Conservation (phyloP, 1,140 invertebrate genomes). For the Drosophila nannoptera region DNA sequence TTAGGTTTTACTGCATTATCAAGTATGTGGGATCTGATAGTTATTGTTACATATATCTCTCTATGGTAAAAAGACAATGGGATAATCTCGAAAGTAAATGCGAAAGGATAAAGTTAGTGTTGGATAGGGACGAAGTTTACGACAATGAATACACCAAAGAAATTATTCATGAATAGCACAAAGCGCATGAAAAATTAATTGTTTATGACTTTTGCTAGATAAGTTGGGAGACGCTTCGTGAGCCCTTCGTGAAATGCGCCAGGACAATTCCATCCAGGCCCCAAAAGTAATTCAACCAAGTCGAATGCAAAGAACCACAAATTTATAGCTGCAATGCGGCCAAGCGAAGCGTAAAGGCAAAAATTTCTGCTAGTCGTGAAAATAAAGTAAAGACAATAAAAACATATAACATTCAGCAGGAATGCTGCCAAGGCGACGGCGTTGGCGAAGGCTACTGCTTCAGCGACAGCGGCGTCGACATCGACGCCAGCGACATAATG, state of each 20-base stretch:
- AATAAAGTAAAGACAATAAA: slow-evolving; percentile 70
- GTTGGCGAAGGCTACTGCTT: neutral
- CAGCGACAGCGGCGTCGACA: slow-evolving; percentile 15
- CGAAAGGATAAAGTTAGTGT: neutral
- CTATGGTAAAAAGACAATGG: slow-evolving; percentile 6
- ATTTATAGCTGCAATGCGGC: slow-evolving; percentile 76
- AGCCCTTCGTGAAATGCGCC: neutral
- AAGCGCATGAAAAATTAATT: slow-evolving; percentile 5
- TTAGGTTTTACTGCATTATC: slow-evolving; percentile 40
- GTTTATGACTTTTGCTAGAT: neutral
- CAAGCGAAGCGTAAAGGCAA: slow-evolving; percentile 54
- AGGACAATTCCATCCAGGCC: slow-evolving; percentile 10
- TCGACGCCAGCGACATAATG: slow-evolving; percentile 31
- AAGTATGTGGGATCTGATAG: slow-evolving; percentile 27
- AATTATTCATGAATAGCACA: slow-evolving; percentile 2
- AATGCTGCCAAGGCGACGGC: slow-evolving; percentile 56
- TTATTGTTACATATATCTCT: slow-evolving; percentile 3
- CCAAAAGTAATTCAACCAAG: slow-evolving; percentile 58
- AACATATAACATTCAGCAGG: slow-evolving; percentile 68
- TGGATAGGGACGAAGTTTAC: neutral
- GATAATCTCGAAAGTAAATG: neutral
- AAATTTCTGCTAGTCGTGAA: slow-evolving; percentile 54
- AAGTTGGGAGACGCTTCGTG: neutral
- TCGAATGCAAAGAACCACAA: slow-evolving; percentile 71
- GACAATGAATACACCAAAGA: neutral